These are phyloP conservation scores for Microctonus hyperodae DNA, from an alignment of 2,888 invertebrate species.

Conservation along the genomic window DNA sequence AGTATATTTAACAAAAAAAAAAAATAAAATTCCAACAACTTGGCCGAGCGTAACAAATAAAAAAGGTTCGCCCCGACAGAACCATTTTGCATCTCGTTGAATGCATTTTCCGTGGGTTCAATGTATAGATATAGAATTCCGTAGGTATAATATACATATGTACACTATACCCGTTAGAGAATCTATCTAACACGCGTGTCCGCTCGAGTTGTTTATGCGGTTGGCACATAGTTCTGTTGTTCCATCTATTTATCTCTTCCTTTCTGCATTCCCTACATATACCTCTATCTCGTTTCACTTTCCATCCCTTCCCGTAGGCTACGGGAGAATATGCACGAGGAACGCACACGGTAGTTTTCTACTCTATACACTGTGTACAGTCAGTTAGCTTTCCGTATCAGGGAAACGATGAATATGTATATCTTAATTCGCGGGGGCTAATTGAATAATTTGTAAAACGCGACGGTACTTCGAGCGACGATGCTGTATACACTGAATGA, in stretches of 20 bases:
- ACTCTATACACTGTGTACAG: neutral
- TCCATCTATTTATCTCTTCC: slow-evolving; percentile 19
- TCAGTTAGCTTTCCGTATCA: slow-evolving; percentile 50
- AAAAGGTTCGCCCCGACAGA: slow-evolving; percentile 39
- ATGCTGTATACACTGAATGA: slow-evolving; percentile 30
- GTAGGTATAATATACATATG: slow-evolving; percentile 12
- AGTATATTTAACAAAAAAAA: no score
- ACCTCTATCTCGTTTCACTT: no score
- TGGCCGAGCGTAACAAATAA: slow-evolving; percentile 28
- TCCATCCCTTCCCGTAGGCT: slow-evolving; percentile 26
- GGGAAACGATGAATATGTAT: slow-evolving; percentile 62
- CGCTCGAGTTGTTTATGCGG: slow-evolving; percentile 60
- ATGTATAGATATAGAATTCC: neutral
- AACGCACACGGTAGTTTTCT: slow-evolving; percentile 7
- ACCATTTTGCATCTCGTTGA: slow-evolving; percentile 41
- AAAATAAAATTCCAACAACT: slow-evolving; percentile 9
- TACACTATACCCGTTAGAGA: slow-evolving; percentile 55
- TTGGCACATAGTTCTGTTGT: slow-evolving; percentile 37
- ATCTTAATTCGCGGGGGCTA: slow-evolving; percentile 63
- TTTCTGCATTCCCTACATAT: slow-evolving; percentile 7
- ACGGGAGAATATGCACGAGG: slow-evolving; percentile 17
- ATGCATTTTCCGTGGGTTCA: slow-evolving; percentile 26
- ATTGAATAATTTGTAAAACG: slow-evolving; percentile 64
- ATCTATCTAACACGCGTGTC: slow-evolving; percentile 55
- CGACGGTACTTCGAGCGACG: slow-evolving; percentile 47